Conservation (phyloP, 2,888 invertebrate genomes). For the Drosophila kokeensis region DNA sequence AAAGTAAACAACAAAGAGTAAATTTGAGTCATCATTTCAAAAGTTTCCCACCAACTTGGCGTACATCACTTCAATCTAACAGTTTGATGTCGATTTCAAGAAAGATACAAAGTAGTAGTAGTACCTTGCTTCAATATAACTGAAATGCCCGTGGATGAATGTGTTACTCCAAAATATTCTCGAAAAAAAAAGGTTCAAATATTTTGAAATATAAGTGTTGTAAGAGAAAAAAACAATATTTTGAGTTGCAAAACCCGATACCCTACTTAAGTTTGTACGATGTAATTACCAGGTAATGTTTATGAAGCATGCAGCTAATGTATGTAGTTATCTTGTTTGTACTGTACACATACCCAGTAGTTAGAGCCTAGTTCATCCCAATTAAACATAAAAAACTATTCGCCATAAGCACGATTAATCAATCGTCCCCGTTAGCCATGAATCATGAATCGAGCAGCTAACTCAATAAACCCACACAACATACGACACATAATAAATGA, state of each 20-base stretch:
- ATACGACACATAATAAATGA: not conserved
- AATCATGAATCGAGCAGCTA: not conserved
- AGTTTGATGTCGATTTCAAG: not conserved
- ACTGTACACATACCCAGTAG: constrained; percentile 21
- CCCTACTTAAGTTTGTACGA: constrained; percentile 5
- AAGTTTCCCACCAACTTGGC: not conserved
- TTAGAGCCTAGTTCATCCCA: constrained; percentile 3
- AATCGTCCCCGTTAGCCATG: not conserved
- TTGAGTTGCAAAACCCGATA: constrained; percentile 39
- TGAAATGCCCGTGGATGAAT: not conserved
- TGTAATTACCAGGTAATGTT: constrained; percentile 44
- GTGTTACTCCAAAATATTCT: not conserved
- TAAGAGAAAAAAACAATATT: constrained; percentile 10
- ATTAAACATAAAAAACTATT: not conserved
- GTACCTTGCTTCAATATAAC: not conserved
- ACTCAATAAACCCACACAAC: not conserved
- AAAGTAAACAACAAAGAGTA: constrained; percentile 51
- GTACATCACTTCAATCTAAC: not conserved
- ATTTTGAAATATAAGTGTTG: not conserved
- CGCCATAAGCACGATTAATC: constrained; percentile 15
- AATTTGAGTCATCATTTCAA: constrained; percentile 36
- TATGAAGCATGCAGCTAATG: constrained; percentile 30
- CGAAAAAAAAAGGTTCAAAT: not conserved
- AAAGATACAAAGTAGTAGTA: not conserved
- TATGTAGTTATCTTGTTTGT: constrained; percentile 13